Base-by-base conservation (phyloP, 2,113 vertebrate genomes). In the Clarias macrocephalus region DNA sequence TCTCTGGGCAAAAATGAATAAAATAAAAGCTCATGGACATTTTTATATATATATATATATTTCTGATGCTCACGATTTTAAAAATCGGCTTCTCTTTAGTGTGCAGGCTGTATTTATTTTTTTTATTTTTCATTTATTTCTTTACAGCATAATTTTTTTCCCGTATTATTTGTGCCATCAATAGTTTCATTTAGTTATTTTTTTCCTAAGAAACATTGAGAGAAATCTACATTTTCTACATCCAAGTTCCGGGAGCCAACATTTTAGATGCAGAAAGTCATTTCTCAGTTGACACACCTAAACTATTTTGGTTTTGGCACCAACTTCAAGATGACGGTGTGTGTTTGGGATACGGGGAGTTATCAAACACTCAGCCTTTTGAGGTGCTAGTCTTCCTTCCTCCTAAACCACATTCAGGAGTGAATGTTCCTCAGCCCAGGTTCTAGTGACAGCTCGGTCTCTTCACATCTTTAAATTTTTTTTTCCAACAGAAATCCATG, bases 51-150 rank as follows among this genome's bases (percentile, higher is more conserved):
- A 42, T 57, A 54, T 42, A 12, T 57, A 42, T 80, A 11, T 80
- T 86, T 52, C n/a, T 28, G 8, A 30, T 57, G 13, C 16, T 57
- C n/a, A n/a, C 8, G 76, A 57, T 57, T 59, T 59, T 3, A 18
- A 18, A 59, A 33, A 81, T 79, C 23, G 5, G n/a, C 52, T 79
- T 25, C 2, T 52, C 56, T 66, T 56, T 23, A 82, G 79, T 80
- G 23, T 80, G 80, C 85, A 23, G 63, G 59, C n/a, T 82, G 23
- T 89, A 87, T 89, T 89, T 89, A 89, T 87, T 89, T 28, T 85
- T 85, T 70, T 13, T 18, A 9, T 80, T 59, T 60, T 33, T 56
- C 10, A 3, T 80, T 59, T 3, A 19, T 57, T 80, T 8, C 28
- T 28, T 54, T 21, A 30, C 28, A 4, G 5, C n/a, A 33, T 33